These are phyloP conservation scores for Polylopha cassiicola DNA, from an alignment of 2,888 invertebrate genomes.

Conservation along the genomic window DNA sequence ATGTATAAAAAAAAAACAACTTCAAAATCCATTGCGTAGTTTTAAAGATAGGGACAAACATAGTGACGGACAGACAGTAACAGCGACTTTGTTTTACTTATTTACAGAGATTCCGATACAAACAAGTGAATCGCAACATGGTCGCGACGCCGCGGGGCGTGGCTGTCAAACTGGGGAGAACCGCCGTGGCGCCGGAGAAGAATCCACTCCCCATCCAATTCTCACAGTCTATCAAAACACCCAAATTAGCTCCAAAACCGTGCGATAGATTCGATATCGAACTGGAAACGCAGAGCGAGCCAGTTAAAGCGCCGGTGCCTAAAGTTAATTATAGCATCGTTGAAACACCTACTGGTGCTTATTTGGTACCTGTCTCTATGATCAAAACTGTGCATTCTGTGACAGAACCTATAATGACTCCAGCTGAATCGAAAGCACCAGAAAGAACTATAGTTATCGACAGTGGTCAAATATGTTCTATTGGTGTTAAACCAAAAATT, in stretches of 20 bases:
- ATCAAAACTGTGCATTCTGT: slow-evolving; percentile 31
- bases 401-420: slow-evolving; percentile 27
- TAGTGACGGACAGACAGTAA: too few species aligned
- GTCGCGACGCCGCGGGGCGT: slow-evolving; percentile 38
- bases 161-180: slow-evolving; percentile 32
- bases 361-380: slow-evolving; percentile 39
- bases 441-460: slow-evolving; percentile 20
- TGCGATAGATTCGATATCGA: slow-evolving; percentile 30
- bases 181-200: slow-evolving; percentile 30
- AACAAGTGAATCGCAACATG: background rate
- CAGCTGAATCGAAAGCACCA: slow-evolving; percentile 19
- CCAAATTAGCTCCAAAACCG: slow-evolving; percentile 12
- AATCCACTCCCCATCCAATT: slow-evolving; percentile 48
- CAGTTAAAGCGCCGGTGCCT: slow-evolving; percentile 6
- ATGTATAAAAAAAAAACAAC: too few species aligned
- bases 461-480: too few species aligned
- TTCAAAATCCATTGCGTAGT: too few species aligned
- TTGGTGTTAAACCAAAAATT: too few species aligned
- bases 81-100: too few species aligned
- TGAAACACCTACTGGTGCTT: slow-evolving; percentile 38
- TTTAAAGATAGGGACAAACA: too few species aligned
- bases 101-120: too few species aligned
- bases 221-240: slow-evolving; percentile 37
- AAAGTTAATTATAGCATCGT: slow-evolving; percentile 39
- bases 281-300: slow-evolving; percentile 12